These are phyloP conservation scores for Boloria selene DNA, from an alignment of 2,888 invertebrate species.

Conservation along the genomic window DNA sequence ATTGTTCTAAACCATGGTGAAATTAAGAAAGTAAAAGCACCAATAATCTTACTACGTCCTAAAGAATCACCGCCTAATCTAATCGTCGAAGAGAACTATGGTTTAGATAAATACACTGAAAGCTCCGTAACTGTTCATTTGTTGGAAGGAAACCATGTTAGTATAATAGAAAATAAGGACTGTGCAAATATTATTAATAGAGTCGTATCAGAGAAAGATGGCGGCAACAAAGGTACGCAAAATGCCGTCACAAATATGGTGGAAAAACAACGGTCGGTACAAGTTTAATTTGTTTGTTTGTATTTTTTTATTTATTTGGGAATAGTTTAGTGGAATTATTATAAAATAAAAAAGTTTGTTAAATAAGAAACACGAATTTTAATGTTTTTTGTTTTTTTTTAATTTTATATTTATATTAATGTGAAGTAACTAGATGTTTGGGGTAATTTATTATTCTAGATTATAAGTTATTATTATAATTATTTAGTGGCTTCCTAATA, in stretches of 20 bases:
- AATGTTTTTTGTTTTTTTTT: not conserved
- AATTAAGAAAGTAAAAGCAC: constrained; percentile 78
- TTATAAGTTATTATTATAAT: constrained; percentile 4
- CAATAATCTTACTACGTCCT: constrained; percentile 84
- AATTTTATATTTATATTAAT: not conserved
- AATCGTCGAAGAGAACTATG: constrained; percentile 85
- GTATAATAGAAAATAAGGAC: constrained; percentile 32
- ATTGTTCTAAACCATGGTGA: constrained; percentile 71
- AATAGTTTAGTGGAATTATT: constrained; percentile 9
- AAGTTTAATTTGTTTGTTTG: constrained; percentile 37
- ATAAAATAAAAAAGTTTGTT: no score
- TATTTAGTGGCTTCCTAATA: constrained; percentile 4
- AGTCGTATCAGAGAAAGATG: constrained; percentile 49
- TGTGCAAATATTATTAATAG: constrained; percentile 42
- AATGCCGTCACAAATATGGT: constrained; percentile 62
- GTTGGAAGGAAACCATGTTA: constrained; percentile 32
- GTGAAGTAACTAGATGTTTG: not conserved
- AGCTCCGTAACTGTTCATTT: constrained; percentile 11
- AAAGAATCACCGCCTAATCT: constrained; percentile 78
- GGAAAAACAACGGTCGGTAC: constrained; percentile 60
- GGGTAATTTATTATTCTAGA: constrained; percentile 15
- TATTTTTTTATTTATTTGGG: not conserved
- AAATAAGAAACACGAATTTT: not conserved
- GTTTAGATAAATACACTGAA: constrained; percentile 71
- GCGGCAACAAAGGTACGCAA: constrained; percentile 48